Percentiles rank a stretch among this genome's conserved stretches.
Conservation (phyloP, 2,888 invertebrate species). For the Zhuqinia jingwanae region DNA sequence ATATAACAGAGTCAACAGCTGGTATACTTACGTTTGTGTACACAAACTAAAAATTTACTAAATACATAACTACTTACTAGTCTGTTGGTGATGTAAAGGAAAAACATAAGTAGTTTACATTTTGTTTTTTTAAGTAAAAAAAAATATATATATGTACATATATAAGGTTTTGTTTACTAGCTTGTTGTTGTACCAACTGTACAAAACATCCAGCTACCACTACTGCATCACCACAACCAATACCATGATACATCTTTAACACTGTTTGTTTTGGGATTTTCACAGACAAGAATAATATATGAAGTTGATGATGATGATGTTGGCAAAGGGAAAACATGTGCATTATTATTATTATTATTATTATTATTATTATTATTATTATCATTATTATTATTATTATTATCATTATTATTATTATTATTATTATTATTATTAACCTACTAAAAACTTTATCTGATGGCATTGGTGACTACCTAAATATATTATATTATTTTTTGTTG, state of each 20-base stretch:
- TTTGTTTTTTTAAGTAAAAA: conserved; percentile 30
- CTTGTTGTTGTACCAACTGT: neutral
- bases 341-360: neutral
- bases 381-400: too few species aligned
- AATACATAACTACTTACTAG: conserved; percentile 1
- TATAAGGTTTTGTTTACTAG: neutral
- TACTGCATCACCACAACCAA: too few species aligned
- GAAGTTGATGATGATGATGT: neutral
- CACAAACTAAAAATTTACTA: conserved; percentile 4
- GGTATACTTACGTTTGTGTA: conserved; percentile 16
- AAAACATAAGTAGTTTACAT: conserved; percentile 41
- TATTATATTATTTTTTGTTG: too few species aligned
- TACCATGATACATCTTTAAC: neutral
- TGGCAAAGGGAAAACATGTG: conserved; percentile 7
- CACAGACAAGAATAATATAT: conserved; percentile 1
- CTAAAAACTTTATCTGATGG: too few species aligned
- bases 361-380: too few species aligned
- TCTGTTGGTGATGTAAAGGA: neutral
- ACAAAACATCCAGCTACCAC: neutral
- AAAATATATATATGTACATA: neutral
- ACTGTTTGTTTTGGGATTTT: conserved; percentile 1
- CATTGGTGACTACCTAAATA: too few species aligned
- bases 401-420: too few species aligned
- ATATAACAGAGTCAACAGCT: conserved; percentile 46
- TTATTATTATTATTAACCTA: too few species aligned